Evolutionary conservation across 1,140 invertebrate species (phyloP), one percentile per base, ranked within the genome.

Genomic region (Orius insidiosus): DNA sequence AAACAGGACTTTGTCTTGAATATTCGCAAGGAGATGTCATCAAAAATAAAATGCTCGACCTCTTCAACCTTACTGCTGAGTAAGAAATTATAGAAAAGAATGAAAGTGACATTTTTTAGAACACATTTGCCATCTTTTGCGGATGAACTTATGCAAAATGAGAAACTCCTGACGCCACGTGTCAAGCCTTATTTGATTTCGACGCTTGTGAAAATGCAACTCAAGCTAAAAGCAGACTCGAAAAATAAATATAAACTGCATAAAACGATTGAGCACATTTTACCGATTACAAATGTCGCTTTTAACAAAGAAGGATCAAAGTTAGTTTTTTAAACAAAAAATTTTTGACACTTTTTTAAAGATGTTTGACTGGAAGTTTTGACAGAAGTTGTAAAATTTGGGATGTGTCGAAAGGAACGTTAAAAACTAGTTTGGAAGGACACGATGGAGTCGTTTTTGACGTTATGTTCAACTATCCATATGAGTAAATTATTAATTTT

Each of bases 381-480:
- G 82, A 87, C 60, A 63, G 81, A 54, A 85, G 81, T n/a, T 85
- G 81, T 62, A 83, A 82, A 60, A 66, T 86, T 47, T 85, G 83
- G 75, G 71, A 82, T 58, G 75, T 80, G 49, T 71, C 76, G 43
- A 68, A 69, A n/a, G 80, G 80, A 30, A 66, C 67, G 44, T 78
- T 84, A 56, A 58, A 77, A 52, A 67, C 73, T 55, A 74, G 75
- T 34, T 66, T 86, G 8, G 61, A 70, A 33, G 81, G 81, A 15
- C 83, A 87, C 56, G 72, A 76, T 47, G 85, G 84, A 63, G 80
- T 83, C 42, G 83, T 87, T 2, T 85, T 81, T 63, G 70, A 76
- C 2, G 79, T 85, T 11, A 68, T 69, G 41, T 85, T 80, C 56
- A 85, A 84, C 60, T 75, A 77, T 55, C 78, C 81, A 3, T 66